Conservation (phyloP, 2,888 invertebrate species). For the Galerucella nymphaeae region DNA sequence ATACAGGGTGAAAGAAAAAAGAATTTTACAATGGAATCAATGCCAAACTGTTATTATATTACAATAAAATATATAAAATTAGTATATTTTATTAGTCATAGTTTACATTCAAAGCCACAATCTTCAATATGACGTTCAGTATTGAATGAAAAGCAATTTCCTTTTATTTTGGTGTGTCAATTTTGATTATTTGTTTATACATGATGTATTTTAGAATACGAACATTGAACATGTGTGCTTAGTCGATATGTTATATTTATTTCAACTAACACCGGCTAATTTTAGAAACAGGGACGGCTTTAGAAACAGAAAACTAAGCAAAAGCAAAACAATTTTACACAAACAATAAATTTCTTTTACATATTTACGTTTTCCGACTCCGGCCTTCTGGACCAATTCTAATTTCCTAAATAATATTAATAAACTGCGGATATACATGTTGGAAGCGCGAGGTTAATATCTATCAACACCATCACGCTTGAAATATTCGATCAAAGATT, state of each 20-base stretch:
- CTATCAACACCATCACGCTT: constrained; percentile 20
- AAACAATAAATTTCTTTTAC: too few species aligned
- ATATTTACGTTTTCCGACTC: too few species aligned
- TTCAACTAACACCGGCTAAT: constrained; percentile 7
- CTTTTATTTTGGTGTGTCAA: constrained; percentile 20
- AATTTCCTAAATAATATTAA: neutral
- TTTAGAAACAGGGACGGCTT: neutral
- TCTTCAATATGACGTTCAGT: constrained; percentile 3
- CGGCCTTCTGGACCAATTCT: neutral
- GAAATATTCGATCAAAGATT: constrained; percentile 12
- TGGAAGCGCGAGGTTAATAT: constrained; percentile 8
- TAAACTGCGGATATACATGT: neutral
- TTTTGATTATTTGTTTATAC: constrained; percentile 26
- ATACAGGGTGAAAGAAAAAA: too few species aligned
- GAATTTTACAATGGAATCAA: too few species aligned
- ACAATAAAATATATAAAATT: neutral
- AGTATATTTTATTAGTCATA: neutral
- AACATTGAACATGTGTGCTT: constrained; percentile 24
- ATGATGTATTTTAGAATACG: constrained; percentile 18
- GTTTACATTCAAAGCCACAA: too few species aligned
- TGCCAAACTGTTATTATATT: too few species aligned
- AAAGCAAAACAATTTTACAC: too few species aligned
- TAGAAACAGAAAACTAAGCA: neutral
- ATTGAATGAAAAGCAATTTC: constrained; percentile 17
- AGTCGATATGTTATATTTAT: constrained; percentile 25